These are phyloP conservation scores for Stercorarius parasiticus DNA, from an alignment of 2,113 vertebrate genomes.

Conservation along the genomic window DNA sequence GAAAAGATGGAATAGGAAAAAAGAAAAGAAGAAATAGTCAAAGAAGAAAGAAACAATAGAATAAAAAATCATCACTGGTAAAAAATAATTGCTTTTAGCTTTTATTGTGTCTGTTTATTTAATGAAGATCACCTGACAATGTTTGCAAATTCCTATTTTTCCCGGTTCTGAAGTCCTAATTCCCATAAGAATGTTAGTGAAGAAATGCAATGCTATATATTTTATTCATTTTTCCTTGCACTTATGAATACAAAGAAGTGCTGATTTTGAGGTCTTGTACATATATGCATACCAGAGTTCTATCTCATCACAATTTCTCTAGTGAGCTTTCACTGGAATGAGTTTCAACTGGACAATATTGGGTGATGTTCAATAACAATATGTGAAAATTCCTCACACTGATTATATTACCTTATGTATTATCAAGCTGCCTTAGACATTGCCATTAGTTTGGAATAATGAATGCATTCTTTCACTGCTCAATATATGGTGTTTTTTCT, in stretches of 20 bases:
- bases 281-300: not conserved
- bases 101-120: not conserved
- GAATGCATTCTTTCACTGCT: not conserved
- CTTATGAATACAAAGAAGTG: not conserved
- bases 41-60: not conserved
- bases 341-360: not conserved
- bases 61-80: not conserved
- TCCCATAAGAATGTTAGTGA: not conserved
- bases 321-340: not conserved
- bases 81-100: not conserved
- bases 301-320: not conserved
- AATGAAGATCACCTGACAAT: not conserved
- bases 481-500: not conserved
- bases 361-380: not conserved
- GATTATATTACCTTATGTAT: not conserved
- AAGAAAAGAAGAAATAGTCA: not conserved
- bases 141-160: not conserved
- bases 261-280: not conserved
- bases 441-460: not conserved
- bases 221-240: not conserved
- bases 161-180: not conserved
- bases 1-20: not conserved
- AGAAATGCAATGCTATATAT: not conserved
- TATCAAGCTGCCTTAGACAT: not conserved
- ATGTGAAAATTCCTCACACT: not conserved